Evolutionary conservation across 2,888 invertebrate species (phyloP).

Genomic region (Agonum fuliginosum): DNA sequence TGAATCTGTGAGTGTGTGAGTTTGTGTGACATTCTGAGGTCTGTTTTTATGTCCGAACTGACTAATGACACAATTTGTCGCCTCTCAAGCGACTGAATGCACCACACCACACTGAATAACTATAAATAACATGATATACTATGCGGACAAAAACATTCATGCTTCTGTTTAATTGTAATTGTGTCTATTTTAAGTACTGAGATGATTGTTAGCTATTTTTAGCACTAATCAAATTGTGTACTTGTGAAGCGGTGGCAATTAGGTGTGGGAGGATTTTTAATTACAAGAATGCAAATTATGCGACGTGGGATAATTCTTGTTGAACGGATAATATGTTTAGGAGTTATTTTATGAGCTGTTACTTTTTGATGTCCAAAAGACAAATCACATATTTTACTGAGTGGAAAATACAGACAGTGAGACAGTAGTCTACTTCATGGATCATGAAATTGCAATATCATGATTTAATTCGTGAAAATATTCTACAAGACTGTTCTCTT

Average conservation of each 20-base stretch:
- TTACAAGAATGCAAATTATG: conserved; percentile 14
- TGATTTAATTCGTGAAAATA: too few relatives aligned
- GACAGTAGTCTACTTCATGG: too few relatives aligned
- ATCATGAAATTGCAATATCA: too few relatives aligned
- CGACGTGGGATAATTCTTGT: too few relatives aligned
- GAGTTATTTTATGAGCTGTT: too few relatives aligned
- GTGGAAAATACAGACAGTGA: too few relatives aligned
- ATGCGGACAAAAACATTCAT: conserved; percentile 23
- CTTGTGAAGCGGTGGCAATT: background rate
- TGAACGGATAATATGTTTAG: too few relatives aligned
- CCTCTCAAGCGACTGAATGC: conserved; percentile 66
- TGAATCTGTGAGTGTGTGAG: conserved; percentile 45
- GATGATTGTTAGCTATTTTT: conserved; percentile 36
- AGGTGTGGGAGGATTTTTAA: background rate
- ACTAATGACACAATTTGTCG: conserved; percentile 70
- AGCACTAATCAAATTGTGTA: conserved; percentile 20
- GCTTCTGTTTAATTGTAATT: conserved; percentile 9
- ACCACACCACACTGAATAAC: conserved; percentile 62
- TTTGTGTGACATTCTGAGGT: conserved; percentile 68
- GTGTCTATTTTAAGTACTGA: conserved; percentile 19
- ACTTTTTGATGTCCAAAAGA: too few relatives aligned
- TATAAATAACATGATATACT: conserved; percentile 65
- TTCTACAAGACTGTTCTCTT: too few relatives aligned
- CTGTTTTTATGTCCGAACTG: conserved; percentile 67
- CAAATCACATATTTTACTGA: too few relatives aligned